Evolutionary conservation across 2,888 invertebrate species (phyloP).

Genomic region (Zele albiditarsus): DNA sequence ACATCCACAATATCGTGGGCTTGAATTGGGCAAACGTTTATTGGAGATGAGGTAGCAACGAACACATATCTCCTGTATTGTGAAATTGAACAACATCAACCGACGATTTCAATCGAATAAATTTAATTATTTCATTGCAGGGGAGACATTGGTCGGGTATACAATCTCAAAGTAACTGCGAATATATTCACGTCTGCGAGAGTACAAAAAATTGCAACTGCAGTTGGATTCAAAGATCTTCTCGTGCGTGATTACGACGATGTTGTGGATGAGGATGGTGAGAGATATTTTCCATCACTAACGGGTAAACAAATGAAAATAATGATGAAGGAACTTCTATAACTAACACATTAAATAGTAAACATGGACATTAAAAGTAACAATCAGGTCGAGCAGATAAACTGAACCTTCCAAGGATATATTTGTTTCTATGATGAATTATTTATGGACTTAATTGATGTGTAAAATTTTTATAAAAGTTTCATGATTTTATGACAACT

Average conservation of each 20-base stretch:
- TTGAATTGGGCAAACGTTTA: conserved; percentile 60
- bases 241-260: conserved; percentile 41
- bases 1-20: conserved; percentile 63
- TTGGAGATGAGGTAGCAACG: conserved; percentile 58
- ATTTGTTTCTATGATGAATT: no score
- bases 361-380: no score
- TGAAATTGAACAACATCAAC: no score
- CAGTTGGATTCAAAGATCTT: conserved; percentile 54
- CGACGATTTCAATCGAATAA: no score
- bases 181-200: conserved; percentile 57
- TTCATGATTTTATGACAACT: no score
- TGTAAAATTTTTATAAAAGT: no score
- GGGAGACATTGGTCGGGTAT: conserved; percentile 54
- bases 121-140: conserved; percentile 42
- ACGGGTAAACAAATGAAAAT: conserved; percentile 48
- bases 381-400: no score
- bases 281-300: conserved; percentile 49
- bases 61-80: no score
- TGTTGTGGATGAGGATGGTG: conserved; percentile 49
- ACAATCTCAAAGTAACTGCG: conserved; percentile 53
- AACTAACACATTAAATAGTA: no score
- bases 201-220: conserved; percentile 57
- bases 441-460: no score
- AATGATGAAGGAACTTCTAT: conserved; percentile 45
- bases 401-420: no score